A percentile compares a stretch with the other conserved stretches of the same genome.
phyloP scores from a whole-genome alignment of 2,797 vertebrate genomes.

The Glyptemys insculpta region DNA sequence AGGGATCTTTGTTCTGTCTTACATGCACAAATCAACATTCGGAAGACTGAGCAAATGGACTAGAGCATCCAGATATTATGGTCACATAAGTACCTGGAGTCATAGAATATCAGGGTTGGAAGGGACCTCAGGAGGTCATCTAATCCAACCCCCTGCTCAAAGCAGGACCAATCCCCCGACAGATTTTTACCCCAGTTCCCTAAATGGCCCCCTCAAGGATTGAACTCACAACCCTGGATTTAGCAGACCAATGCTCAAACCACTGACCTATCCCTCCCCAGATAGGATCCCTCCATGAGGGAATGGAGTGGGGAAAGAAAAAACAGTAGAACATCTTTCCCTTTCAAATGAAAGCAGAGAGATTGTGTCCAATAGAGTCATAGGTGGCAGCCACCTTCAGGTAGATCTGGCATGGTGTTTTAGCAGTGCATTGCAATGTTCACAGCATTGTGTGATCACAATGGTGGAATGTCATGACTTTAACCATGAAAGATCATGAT shows the following conservation, averaged over 20 bases:
- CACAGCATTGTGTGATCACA: conserved; percentile 37
- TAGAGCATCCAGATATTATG: conserved; percentile 70
- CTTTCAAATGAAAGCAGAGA: background rate
- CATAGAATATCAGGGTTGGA: too few relatives aligned
- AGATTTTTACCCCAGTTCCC: too few relatives aligned
- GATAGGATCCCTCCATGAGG: conserved; percentile 63
- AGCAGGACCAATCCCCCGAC: too few relatives aligned
- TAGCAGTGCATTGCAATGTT: background rate
- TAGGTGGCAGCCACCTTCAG: background rate
- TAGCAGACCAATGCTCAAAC: too few relatives aligned
- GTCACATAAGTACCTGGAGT: conserved; percentile 70
- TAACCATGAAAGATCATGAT: conserved; percentile 30
- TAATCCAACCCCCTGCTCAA: too few relatives aligned
- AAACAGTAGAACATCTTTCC: conserved; percentile 38
- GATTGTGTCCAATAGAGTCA: background rate
- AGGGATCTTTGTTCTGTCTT: conserved; percentile 58
- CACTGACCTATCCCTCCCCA: background rate
- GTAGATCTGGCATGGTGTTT: conserved; percentile 1
- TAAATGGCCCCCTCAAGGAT: too few relatives aligned
- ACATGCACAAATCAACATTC: conserved; percentile 53
- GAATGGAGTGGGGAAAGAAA: conserved; percentile 51
- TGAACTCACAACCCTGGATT: too few relatives aligned
- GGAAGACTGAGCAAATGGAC: conserved; percentile 60
- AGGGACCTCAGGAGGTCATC: too few relatives aligned
- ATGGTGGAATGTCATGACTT: conserved; percentile 23